Evolutionary conservation across 2,113 vertebrate genomes (phyloP).

Genomic region (Pelecanus crispus): DNA sequence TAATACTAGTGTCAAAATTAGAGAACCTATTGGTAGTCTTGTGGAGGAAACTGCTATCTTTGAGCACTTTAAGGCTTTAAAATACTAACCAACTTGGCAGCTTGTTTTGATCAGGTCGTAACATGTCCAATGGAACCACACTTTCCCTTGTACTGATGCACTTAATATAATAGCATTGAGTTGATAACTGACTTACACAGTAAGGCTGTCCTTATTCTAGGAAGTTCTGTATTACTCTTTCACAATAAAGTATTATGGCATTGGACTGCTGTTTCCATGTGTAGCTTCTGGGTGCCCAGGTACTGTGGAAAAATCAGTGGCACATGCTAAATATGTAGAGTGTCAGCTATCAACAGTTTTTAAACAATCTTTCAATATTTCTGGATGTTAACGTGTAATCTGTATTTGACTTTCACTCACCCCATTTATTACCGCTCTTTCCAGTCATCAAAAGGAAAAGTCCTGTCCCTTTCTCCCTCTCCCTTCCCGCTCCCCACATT

Average conservation of each 20-base stretch:
- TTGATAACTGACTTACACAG: constrained; percentile 4
- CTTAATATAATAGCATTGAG: constrained; percentile 57
- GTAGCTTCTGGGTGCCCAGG: constrained; percentile 62
- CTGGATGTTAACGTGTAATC: constrained; percentile 61
- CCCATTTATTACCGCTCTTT: constrained; percentile 47
- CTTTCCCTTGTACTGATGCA: constrained; percentile 62
- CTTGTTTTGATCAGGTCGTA: constrained; percentile 62
- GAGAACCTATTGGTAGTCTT: constrained; percentile 48
- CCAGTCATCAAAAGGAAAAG: constrained; percentile 62
- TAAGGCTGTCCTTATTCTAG: constrained; percentile 40
- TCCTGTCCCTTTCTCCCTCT: background rate
- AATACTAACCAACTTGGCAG: constrained; percentile 64
- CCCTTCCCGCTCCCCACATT: background rate
- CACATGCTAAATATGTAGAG: constrained; percentile 51
- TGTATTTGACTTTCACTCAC: constrained; percentile 66
- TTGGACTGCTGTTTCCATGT: constrained; percentile 67
- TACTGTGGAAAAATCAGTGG: constrained; percentile 57
- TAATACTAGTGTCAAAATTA: constrained; percentile 52
- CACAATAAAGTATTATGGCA: constrained; percentile 58
- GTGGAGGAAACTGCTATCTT: constrained; percentile 67
- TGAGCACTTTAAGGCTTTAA: constrained; percentile 72
- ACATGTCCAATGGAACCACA: constrained; percentile 55
- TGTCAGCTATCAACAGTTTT: constrained; percentile 52
- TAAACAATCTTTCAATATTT: constrained; percentile 54
- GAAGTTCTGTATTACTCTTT: constrained; percentile 64